Evolutionary conservation across 1,140 invertebrate species (phyloP).

Genomic region (Megathymus violae): DNA sequence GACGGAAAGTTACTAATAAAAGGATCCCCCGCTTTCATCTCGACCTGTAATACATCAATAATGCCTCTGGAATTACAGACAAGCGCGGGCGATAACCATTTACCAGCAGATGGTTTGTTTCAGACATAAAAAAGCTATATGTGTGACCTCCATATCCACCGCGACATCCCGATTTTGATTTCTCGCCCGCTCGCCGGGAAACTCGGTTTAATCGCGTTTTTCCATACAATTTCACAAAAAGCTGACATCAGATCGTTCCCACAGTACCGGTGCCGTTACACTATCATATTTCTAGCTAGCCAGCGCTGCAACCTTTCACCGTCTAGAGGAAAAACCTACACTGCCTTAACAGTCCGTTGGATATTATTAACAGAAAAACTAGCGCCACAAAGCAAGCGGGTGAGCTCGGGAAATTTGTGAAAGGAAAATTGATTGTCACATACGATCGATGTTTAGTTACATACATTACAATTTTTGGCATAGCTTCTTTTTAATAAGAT

Average conservation of each 20-base stretch:
- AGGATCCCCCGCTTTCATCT: no score
- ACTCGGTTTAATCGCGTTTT: constrained; percentile 43
- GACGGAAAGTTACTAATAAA: no score
- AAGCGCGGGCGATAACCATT: no score
- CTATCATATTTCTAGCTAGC: constrained; percentile 69
- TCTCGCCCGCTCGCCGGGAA: constrained; percentile 15
- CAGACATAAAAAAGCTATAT: no score
- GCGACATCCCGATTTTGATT: constrained; percentile 21
- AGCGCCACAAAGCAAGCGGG: constrained; percentile 49
- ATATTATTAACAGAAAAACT: constrained; percentile 79
- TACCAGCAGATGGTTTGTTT: no score
- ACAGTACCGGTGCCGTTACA: constrained; percentile 61
- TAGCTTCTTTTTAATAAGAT: no score
- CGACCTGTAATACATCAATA: no score
- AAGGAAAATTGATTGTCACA: not conserved
- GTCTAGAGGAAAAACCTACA: constrained; percentile 70
- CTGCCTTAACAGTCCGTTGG: constrained; percentile 67
- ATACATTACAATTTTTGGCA: no score
- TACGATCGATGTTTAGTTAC: no score
- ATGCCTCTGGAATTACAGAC: no score
- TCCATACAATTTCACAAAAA: constrained; percentile 55
- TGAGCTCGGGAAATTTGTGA: not conserved
- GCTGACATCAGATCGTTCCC: constrained; percentile 56
- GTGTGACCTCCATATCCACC: not conserved
- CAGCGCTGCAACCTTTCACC: constrained; percentile 73